Percentiles rank a stretch among this genome's conserved stretches.
These are phyloP conservation scores for Typhlomys cinereus DNA, from an alignment of 2,113 vertebrate species.

Conservation along the genomic window DNA sequence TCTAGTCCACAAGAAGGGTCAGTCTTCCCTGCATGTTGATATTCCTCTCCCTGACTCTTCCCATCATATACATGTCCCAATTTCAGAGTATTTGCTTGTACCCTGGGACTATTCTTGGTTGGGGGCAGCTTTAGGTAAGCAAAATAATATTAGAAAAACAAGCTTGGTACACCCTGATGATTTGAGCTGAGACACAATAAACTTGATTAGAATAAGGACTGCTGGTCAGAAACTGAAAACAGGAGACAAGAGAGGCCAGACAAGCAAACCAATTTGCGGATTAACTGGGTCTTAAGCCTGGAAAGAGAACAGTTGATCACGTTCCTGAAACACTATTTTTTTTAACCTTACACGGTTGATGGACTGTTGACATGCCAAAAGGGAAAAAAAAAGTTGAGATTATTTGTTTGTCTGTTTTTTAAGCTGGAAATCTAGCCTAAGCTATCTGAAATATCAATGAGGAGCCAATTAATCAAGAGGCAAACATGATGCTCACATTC, in stretches of 20 bases:
- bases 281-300: background rate
- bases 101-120: background rate
- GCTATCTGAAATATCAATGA: background rate
- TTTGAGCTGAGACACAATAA: background rate
- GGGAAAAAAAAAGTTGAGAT: background rate
- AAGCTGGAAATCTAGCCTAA: background rate
- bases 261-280: background rate
- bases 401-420: conserved; percentile 36
- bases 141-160: conserved; percentile 5
- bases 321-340: background rate
- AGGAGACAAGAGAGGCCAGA: background rate
- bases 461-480: background rate
- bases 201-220: background rate
- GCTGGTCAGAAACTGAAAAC: conserved; percentile 12
- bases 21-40: background rate
- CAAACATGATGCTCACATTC: background rate
- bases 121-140: background rate
- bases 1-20: background rate
- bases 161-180: background rate
- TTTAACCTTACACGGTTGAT: background rate
- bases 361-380: background rate
- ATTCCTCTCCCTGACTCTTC: background rate
- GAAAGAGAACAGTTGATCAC: background rate
- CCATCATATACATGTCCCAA: background rate
- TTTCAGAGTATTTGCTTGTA: background rate